Evolutionary conservation across 2,888 invertebrate species (phyloP).

Genomic region (Tupiocoris notatus): DNA sequence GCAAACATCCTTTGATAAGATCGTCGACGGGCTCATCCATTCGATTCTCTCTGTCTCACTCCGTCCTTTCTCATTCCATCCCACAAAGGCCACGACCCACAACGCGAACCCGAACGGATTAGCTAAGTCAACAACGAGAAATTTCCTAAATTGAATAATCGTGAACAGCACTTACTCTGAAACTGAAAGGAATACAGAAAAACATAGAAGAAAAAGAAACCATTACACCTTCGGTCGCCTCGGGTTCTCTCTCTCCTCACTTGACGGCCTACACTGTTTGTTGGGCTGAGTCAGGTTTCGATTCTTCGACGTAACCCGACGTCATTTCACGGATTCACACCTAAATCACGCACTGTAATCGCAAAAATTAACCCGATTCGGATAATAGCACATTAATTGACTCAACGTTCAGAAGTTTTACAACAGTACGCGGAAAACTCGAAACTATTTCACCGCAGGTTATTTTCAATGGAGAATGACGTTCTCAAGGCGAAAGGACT

Average conservation of each 20-base stretch:
- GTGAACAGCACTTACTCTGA: neutral
- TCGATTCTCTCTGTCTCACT: neutral
- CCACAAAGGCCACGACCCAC: neutral
- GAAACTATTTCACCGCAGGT: neutral
- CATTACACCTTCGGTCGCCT: neutral
- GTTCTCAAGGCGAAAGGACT: no score
- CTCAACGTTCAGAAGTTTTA: no score
- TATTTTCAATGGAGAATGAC: neutral
- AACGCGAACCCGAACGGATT: neutral
- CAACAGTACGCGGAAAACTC: no score
- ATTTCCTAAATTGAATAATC: neutral
- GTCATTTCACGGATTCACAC: no score
- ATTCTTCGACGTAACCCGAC: neutral
- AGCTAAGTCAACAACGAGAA: neutral
- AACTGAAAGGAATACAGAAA: neutral
- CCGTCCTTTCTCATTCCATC: neutral
- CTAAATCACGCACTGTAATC: no score
- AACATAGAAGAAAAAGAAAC: neutral
- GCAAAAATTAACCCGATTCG: no score
- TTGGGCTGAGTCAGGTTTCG: conserved; percentile 28
- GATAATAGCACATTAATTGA: no score
- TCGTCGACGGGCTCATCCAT: neutral
- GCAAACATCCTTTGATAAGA: neutral
- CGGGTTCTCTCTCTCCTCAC: neutral
- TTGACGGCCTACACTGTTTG: conserved; percentile 26